Conservation (phyloP, 2,113 vertebrate species). For the Marmota monax region DNA sequence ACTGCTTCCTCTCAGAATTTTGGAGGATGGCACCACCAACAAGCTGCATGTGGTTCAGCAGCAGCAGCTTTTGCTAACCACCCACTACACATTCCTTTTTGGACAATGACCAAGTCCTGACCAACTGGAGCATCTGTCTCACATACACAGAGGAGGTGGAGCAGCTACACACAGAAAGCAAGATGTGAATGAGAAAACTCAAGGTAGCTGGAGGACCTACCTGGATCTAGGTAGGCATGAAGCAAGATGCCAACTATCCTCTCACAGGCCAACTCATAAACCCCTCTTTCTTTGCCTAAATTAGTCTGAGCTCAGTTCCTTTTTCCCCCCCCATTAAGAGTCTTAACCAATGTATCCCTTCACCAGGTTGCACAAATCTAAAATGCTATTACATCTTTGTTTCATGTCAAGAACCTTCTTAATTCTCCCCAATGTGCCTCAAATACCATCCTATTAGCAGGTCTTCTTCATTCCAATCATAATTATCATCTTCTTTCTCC, state of each 20-base stretch:
- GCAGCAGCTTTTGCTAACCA: background rate
- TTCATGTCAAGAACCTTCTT: background rate
- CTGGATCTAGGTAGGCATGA: background rate
- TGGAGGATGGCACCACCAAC: background rate
- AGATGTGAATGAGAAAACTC: background rate
- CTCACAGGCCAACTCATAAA: background rate
- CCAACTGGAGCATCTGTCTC: background rate
- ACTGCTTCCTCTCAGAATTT: background rate
- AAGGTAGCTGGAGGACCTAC: background rate
- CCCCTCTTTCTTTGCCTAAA: background rate
- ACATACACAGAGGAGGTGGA: background rate
- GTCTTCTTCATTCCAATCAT: background rate
- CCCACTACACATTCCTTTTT: background rate
- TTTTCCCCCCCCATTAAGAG: background rate
- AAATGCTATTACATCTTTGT: background rate
- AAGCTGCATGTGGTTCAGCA: background rate
- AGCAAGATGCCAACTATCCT: background rate
- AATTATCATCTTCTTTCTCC: slow-evolving; percentile 48
- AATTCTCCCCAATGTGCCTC: background rate
- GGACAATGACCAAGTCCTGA: background rate
- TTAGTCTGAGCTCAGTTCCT: background rate
- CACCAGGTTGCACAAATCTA: background rate
- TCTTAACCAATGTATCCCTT: background rate
- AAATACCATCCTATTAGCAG: background rate
- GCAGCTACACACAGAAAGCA: background rate